phyloP scores from a whole-genome alignment of 2,888 invertebrate species.

The Tethea ocularis region DNA sequence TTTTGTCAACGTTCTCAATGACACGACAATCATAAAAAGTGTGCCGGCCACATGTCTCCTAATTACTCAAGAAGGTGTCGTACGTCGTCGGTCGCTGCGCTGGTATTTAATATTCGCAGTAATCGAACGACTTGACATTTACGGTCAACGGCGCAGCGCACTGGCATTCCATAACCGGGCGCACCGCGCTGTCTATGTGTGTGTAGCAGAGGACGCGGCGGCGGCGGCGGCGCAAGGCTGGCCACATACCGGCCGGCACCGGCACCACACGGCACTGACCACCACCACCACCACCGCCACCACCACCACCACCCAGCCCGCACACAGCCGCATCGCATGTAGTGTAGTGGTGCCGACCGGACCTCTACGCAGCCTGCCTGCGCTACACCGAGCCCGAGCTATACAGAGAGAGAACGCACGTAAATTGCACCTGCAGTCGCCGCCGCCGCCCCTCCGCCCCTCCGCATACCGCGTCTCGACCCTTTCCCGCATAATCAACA shows the following conservation, averaged over 20 bases:
- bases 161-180: conserved; percentile 9
- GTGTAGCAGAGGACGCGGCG: neutral
- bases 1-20: conserved; percentile 1
- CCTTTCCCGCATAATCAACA: neutral
- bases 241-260: neutral
- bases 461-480: neutral
- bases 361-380: no score
- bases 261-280: neutral
- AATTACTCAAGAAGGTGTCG: neutral
- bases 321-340: neutral
- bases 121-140: conserved; percentile 10
- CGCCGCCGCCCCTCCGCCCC: conserved; percentile 7
- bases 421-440: conserved; percentile 4
- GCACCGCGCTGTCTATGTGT: neutral
- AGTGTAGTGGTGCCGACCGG: neutral
- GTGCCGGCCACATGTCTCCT: neutral
- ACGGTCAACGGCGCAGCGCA: conserved; percentile 2
- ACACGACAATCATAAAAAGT: neutral
- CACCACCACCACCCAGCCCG: neutral
- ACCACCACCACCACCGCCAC: neutral
- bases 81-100: neutral
- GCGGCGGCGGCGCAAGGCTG: conserved; percentile 11
- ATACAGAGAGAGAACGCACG: neutral
- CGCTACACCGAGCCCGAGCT: neutral
- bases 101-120: neutral